Conservation (phyloP, 2,888 invertebrate species). For the Limulus polyphemus region DNA sequence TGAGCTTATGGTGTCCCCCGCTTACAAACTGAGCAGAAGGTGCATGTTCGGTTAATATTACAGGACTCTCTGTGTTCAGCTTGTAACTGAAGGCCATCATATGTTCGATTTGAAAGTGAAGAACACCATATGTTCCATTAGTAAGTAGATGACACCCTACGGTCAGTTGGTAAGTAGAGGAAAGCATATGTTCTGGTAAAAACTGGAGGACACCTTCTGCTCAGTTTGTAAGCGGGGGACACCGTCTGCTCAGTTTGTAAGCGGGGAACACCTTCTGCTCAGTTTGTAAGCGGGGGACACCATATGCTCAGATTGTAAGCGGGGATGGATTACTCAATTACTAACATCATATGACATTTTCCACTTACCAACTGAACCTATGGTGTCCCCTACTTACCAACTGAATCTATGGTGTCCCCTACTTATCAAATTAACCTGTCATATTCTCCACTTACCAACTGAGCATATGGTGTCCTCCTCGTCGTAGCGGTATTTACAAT, state of each 20-base stretch:
- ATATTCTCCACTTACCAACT: constrained; percentile 10
- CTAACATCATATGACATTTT: too few relatives aligned
- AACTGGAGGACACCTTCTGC: too few relatives aligned
- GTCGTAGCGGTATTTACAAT: constrained; percentile 72
- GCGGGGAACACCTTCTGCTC: too few relatives aligned
- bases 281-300: constrained; percentile 42
- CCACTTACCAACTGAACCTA: too few relatives aligned
- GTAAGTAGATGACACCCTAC: constrained; percentile 4
- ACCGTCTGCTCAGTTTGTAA: too few relatives aligned
- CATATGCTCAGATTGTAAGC: constrained; percentile 18
- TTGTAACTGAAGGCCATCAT: constrained; percentile 36
- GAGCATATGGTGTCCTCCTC: constrained; percentile 42
- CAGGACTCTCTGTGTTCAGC: too few relatives aligned
- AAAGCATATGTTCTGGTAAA: too few relatives aligned
- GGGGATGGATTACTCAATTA: too few relatives aligned
- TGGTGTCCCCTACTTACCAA: constrained; percentile 9
- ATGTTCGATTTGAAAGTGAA: constrained; percentile 18
- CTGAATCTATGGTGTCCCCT: constrained; percentile 32
- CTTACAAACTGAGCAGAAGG: constrained; percentile 32
- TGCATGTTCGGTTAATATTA: too few relatives aligned
- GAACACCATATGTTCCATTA: constrained; percentile 14
- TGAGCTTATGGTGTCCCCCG: constrained; percentile 38
- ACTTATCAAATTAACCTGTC: constrained; percentile 38
- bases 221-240: constrained; percentile 42
- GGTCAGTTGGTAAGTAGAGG: too few relatives aligned